Base-by-base conservation (phyloP, 37 sponge, comb jelly and placozoan genomes). In the Mnemiopsis leidyi region DNA sequence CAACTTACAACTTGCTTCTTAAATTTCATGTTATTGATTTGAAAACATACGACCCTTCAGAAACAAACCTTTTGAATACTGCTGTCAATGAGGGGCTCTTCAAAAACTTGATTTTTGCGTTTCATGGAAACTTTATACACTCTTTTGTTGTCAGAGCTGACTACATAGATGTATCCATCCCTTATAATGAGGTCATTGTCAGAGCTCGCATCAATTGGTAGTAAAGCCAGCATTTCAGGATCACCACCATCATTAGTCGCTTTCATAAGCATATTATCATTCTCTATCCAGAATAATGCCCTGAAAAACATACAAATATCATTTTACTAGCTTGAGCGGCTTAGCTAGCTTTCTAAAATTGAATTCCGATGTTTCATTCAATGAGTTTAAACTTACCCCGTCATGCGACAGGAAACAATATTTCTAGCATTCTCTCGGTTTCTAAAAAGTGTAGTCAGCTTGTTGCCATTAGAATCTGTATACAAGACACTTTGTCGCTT, bases 211-310 rank as follows among this genome's bases (percentile, higher is more conserved):
- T 71, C 30, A 28, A 18, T 29, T n/a, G 75, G 75, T 29, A 71
- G 23, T 28, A 23, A 5, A 28, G 75, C 75, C 30, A 71, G 23
- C 5, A 71, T 71, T n/a, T 5, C 30, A 28, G 75, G 75, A 5
- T 5, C n/a, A 13, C 20, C 30, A 5, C 75, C 75, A 5, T 71
- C 75, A 67, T 13, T 13, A 5, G 23, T 18, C 3, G 30, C 75
- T 18, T 18, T 28, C 75, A 71, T 71, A 13, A 71, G 30, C 7
- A 5, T 71, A 24, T 71, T 71, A 28, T 71, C 75, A 71, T 71
- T 25, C n/a, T 71, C 75, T 71, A 71, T 71, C 75, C 75, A 71
- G 75, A 29, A 71, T 25, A 71, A 28, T 71, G 25, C 30, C n/a
- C 75, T 71, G 75, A 18, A 28, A 28, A 48, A 48, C 9, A 48